Evolutionary conservation across 2,888 invertebrate genomes (phyloP).

Genomic region (Linnaemya tessellans): DNA sequence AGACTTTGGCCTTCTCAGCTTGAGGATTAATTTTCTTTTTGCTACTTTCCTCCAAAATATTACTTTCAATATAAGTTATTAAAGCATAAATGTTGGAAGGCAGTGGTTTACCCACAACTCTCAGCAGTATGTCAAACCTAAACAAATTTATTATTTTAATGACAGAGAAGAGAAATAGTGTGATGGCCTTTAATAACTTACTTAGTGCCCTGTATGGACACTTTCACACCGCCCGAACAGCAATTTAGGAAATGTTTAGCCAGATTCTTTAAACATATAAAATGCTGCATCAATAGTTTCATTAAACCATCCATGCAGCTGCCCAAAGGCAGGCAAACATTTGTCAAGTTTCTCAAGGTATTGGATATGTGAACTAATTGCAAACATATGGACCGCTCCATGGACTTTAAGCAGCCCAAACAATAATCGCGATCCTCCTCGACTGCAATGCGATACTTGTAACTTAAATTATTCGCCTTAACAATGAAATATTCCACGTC

Average conservation of each 20-base stretch:
- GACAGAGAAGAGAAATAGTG: neutral
- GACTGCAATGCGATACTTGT: constrained; percentile 83
- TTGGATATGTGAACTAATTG: constrained; percentile 85
- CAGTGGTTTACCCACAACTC: constrained; percentile 85
- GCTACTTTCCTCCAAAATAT: constrained; percentile 76
- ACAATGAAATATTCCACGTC: constrained; percentile 81
- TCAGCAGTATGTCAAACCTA: constrained; percentile 84
- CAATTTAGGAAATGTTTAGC: constrained; percentile 86
- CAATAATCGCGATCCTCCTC: constrained; percentile 83
- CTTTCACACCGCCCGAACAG: constrained; percentile 80
- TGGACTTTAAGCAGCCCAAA: constrained; percentile 83
- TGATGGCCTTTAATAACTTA: constrained; percentile 69
- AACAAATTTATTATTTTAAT: constrained; percentile 50
- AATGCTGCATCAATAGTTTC: constrained; percentile 85
- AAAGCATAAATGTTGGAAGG: constrained; percentile 85
- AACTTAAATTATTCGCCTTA: constrained; percentile 84
- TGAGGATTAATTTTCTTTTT: constrained; percentile 82
- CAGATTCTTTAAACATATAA: constrained; percentile 84
- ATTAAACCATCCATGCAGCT: constrained; percentile 85
- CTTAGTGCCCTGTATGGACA: constrained; percentile 77
- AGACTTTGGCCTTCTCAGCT: constrained; percentile 84
- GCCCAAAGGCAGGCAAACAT: constrained; percentile 84
- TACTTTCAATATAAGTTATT: constrained; percentile 85
- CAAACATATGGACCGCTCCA: constrained; percentile 85
- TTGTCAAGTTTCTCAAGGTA: constrained; percentile 84